Evolutionary conservation across 2,113 vertebrate species (phyloP).

Genomic region (Mobula hypostoma): DNA sequence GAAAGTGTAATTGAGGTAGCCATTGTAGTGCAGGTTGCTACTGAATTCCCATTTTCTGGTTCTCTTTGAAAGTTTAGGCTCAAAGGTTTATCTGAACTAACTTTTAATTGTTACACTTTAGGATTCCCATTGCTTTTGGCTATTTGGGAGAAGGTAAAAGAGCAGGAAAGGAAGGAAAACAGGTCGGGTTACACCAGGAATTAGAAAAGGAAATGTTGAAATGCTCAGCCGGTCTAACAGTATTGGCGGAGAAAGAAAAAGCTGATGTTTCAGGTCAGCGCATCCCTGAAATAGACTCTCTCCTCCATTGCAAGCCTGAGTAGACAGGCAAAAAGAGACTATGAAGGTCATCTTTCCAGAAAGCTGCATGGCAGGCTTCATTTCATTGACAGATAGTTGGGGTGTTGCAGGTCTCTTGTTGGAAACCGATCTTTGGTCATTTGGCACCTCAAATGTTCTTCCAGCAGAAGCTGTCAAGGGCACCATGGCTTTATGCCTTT

Average conservation of each 20-base stretch:
- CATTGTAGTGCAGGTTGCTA: neutral
- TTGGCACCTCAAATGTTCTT: neutral
- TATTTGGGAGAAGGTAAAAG: neutral
- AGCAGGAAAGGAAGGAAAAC: neutral
- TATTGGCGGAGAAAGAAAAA: no score
- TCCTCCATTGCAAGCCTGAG: neutral
- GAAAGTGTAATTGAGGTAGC: neutral
- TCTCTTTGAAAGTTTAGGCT: neutral
- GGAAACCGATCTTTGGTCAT: neutral
- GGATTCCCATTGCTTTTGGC: neutral
- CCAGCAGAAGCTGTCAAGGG: neutral
- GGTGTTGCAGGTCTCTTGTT: neutral
- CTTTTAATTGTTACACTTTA: neutral
- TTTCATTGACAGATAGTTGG: neutral
- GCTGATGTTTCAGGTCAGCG: no score
- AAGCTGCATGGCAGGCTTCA: neutral
- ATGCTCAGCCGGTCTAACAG: no score
- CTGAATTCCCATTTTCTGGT: neutral
- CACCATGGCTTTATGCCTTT: neutral
- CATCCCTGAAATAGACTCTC: neutral
- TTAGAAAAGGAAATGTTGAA: no score
- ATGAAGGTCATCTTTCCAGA: neutral
- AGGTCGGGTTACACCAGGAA: neutral
- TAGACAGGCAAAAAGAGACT: neutral
- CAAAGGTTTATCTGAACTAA: neutral